phyloP scores from a whole-genome alignment of 2,888 invertebrate species.

The Saturnia japonica region DNA sequence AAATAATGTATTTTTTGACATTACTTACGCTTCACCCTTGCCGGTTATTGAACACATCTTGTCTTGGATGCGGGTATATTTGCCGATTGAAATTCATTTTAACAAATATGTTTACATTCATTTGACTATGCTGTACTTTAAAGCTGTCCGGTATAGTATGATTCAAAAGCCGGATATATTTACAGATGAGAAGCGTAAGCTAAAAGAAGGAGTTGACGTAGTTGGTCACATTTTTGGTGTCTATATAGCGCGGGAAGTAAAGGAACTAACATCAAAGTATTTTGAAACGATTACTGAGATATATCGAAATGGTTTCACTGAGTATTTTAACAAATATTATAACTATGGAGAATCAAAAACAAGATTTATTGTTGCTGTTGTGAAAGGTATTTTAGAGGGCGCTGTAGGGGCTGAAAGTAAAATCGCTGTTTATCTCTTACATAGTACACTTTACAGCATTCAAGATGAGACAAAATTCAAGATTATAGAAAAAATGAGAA shows the following conservation, averaged over 20 bases:
- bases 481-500: background rate
- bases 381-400: constrained; percentile 16
- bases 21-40: constrained; percentile 43
- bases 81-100: constrained; percentile 51
- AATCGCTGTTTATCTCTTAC: constrained; percentile 7
- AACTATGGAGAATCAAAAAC: background rate
- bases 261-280: constrained; percentile 42
- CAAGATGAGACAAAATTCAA: background rate
- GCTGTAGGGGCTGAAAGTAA: constrained; percentile 5
- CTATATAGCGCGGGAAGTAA: constrained; percentile 46
- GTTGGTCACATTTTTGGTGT: constrained; percentile 53
- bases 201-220: constrained; percentile 40
- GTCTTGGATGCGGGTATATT: constrained; percentile 40
- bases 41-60: constrained; percentile 48
- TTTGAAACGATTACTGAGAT: constrained; percentile 50
- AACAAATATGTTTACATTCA: constrained; percentile 45
- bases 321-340: constrained; percentile 32
- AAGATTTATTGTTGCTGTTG: constrained; percentile 13
- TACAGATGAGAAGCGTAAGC: constrained; percentile 32
- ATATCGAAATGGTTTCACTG: constrained; percentile 37
- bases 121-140: constrained; percentile 55
- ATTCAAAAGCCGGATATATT: constrained; percentile 46
- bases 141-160: constrained; percentile 46
- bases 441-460: background rate
- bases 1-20: constrained; percentile 47